Evolutionary conservation across 2,888 invertebrate genomes (phyloP), one percentile per base, ranked within the genome.

Genomic region (Notodonta dromedarius): DNA sequence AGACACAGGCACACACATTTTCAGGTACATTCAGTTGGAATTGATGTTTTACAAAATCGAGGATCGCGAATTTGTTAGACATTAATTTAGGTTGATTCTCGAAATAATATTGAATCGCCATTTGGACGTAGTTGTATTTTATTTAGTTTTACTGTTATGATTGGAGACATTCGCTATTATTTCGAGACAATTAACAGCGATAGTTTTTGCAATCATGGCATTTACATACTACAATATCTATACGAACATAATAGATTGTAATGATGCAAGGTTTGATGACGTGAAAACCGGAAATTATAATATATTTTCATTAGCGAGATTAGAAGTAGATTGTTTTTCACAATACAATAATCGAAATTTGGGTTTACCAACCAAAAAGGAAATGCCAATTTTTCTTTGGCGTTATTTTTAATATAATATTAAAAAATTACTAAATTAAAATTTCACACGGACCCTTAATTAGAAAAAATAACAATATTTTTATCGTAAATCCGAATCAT

Each of bases 1-100:
- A 91, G 87, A 93, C 80, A 90, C 93, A 92, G 91, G 91, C 92
- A 89, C 91, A 90, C 85, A 88, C 82, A 84, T 70, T 78, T 79
- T 77, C 67, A 76, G 77, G 78, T 70, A 77, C 77, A 74, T 74
- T 65, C 62, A 71, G 35, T 65, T 14, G 67, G 69, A 65, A 63
- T 54, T 40, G 53, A 59, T 73, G 68, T 56, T 62, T 63, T 9
- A n/a, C 46, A 63, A 71, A 67, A 57, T 63, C 54, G 52, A 56
- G 63, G 56, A 32, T 52, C 55, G 57, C 55, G 58, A 69, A 51
- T 61, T 66, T 62, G 56, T 13, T 56, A 58, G 62, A 59, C 62
- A 62, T 32, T 32, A 32, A 2, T 52, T 52, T 12, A 12, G 13
- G 5, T 32, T 32, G 52, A 35, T 52, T 13, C 13, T 6, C 52